A percentile compares a stretch with the other conserved stretches of the same genome.
Evolutionary conservation across 1,140 invertebrate species (phyloP).

Genomic region (Drosophila sp.): DNA sequence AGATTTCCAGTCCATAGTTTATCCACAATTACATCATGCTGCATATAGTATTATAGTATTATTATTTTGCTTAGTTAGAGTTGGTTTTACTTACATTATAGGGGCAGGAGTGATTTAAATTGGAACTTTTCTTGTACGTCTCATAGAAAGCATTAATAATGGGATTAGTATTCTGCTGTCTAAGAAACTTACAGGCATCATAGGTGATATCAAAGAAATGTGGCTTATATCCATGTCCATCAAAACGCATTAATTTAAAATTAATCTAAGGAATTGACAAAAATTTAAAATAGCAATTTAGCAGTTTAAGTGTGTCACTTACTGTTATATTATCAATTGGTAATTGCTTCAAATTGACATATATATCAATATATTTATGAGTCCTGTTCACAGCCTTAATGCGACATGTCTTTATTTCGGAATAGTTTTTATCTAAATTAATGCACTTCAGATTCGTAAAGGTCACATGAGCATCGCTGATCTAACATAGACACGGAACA

Average conservation of each 20-base stretch:
- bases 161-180: not conserved
- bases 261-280: not conserved
- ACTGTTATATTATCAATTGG: constrained; percentile 21
- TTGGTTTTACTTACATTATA: not conserved
- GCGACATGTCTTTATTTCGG: not conserved
- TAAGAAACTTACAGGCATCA: constrained; percentile 3
- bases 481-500: not conserved
- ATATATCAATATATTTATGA: constrained; percentile 24
- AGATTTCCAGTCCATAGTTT: constrained; percentile 15
- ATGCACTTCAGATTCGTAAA: constrained; percentile 31
- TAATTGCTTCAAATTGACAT: not conserved
- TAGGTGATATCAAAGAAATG: constrained; percentile 8
- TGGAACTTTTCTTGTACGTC: not conserved
- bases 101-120: constrained; percentile 11
- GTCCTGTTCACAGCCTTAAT: constrained; percentile 36
- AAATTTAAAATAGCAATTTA: too few species aligned
- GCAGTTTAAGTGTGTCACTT: not conserved
- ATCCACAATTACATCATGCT: constrained; percentile 23
- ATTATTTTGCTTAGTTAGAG: too few species aligned
- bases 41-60: not conserved
- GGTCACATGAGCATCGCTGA: constrained; percentile 19
- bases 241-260: constrained; percentile 6
- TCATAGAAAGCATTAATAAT: constrained; percentile 7
- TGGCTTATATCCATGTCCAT: constrained; percentile 17
- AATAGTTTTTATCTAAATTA: not conserved